These are phyloP conservation scores for Pemphigus obesinymphae DNA, from an alignment of 1,140 invertebrate species.

Conservation along the genomic window DNA sequence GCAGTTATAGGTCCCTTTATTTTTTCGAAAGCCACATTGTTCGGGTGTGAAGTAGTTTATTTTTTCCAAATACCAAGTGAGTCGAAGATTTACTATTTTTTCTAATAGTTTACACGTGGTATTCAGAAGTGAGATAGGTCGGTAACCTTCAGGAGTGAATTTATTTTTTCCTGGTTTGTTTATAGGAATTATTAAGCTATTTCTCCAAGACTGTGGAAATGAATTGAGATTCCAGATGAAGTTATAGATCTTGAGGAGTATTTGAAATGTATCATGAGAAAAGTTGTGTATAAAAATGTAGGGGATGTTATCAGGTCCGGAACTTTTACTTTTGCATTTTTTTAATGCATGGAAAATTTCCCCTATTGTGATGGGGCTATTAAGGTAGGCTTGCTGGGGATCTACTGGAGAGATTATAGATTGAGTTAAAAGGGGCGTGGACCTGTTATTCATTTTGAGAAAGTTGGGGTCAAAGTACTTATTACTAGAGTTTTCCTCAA, in stretches of 20 bases:
- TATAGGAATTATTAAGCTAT: too few relatives aligned
- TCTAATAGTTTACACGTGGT: neutral
- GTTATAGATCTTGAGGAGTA: neutral
- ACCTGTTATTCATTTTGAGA: neutral
- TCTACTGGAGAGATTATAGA: neutral
- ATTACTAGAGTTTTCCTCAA: neutral
- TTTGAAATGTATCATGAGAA: neutral
- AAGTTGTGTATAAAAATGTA: neutral
- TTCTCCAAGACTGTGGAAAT: neutral
- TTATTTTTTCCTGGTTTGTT: neutral
- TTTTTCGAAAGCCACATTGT: neutral
- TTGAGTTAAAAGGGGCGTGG: neutral
- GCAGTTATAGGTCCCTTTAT: neutral
- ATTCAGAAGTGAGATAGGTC: neutral
- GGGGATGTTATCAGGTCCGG: too few relatives aligned
- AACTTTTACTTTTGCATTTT: neutral
- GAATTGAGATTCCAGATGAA: neutral
- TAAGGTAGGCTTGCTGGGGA: neutral
- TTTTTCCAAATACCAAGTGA: too few relatives aligned
- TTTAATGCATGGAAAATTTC: neutral
- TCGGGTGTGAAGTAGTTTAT: neutral
- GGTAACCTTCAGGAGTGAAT: neutral
- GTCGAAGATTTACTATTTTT: too few relatives aligned
- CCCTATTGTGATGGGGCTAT: neutral
- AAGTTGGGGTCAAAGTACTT: neutral